Evolutionary conservation across 1,140 invertebrate genomes (phyloP).

Genomic region (Tribolium castaneum): DNA sequence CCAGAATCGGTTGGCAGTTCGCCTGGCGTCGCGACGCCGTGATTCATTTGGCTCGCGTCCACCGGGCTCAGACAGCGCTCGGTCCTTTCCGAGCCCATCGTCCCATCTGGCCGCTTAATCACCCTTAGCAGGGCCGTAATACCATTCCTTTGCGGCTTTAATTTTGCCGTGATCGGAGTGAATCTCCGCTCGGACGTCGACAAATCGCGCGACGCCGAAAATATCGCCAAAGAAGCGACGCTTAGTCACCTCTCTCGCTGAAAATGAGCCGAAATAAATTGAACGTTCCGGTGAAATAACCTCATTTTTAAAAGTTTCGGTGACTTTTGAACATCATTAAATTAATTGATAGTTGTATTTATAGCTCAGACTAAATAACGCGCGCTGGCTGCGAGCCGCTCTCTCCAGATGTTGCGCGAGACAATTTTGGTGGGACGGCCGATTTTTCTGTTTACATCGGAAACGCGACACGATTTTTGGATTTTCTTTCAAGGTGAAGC

Average conservation of each 20-base stretch:
- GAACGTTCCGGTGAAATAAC: slow-evolving; percentile 50
- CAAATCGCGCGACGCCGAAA: too few species aligned
- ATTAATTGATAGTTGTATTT: slow-evolving; percentile 61
- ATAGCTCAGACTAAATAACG: slow-evolving; percentile 60
- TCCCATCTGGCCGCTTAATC: neutral
- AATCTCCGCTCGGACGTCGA: neutral
- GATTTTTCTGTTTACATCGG: slow-evolving; percentile 40
- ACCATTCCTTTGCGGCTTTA: slow-evolving; percentile 57
- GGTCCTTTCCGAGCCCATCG: slow-evolving; percentile 12
- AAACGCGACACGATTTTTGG: neutral
- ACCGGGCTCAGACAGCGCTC: slow-evolving; percentile 31
- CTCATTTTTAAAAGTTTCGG: slow-evolving; percentile 57
- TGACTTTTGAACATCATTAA: slow-evolving; percentile 60
- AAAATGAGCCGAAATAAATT: slow-evolving; percentile 37
- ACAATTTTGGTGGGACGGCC: slow-evolving; percentile 49
- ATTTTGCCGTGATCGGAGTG: slow-evolving; percentile 58
- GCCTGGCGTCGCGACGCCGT: slow-evolving; percentile 29
- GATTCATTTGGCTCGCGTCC: slow-evolving; percentile 32
- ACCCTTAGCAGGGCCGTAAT: slow-evolving; percentile 48
- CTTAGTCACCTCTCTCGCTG: slow-evolving; percentile 20
- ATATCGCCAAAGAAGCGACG: neutral
- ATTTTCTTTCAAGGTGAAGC: neutral
- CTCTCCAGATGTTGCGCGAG: slow-evolving; percentile 54
- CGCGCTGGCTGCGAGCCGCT: slow-evolving; percentile 33
- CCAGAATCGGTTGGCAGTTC: neutral